These are phyloP conservation scores for Drosophila kambysellisi DNA, from an alignment of 2,888 invertebrate species.

Conservation along the genomic window DNA sequence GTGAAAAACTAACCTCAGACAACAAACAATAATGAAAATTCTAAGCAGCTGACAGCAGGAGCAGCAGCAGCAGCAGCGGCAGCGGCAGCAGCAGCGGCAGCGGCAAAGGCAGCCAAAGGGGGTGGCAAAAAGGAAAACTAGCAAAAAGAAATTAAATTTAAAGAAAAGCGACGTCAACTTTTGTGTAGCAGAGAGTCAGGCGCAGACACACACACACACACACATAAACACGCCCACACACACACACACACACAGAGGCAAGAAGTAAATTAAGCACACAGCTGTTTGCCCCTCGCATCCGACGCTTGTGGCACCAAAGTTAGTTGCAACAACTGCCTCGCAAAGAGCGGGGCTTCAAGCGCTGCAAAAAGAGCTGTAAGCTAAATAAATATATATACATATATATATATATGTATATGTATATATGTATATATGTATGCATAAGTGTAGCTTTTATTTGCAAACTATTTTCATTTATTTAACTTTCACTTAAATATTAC, in stretches of 20 bases:
- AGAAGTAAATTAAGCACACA: slow-evolving; percentile 62
- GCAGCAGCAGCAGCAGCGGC: background rate
- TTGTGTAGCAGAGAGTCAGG: slow-evolving; percentile 57
- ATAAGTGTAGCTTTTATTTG: background rate
- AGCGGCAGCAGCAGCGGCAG: slow-evolving; percentile 3
- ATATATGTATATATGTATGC: background rate
- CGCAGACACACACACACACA: slow-evolving; percentile 34
- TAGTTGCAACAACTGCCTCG: slow-evolving; percentile 49
- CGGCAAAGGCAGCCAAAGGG: slow-evolving; percentile 17
- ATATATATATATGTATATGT: no score
- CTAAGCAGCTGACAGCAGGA: slow-evolving; percentile 63
- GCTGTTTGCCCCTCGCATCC: slow-evolving; percentile 21
- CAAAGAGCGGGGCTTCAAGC: background rate
- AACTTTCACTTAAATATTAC: background rate
- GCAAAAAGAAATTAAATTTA: slow-evolving; percentile 80
- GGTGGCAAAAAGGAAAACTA: slow-evolving; percentile 57
- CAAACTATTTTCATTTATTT: background rate
- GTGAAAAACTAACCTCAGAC: slow-evolving; percentile 80
- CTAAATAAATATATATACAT: background rate
- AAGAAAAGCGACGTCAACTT: slow-evolving; percentile 65
- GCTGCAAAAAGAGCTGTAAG: background rate
- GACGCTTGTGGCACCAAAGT: slow-evolving; percentile 52
- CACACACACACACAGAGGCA: slow-evolving; percentile 12
- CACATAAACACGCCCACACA: slow-evolving; percentile 6
- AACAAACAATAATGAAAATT: slow-evolving; percentile 80